Evolutionary conservation across 2,888 invertebrate species (phyloP), one percentile per base, ranked within the genome.

Genomic region (Xylota sylvarum): DNA sequence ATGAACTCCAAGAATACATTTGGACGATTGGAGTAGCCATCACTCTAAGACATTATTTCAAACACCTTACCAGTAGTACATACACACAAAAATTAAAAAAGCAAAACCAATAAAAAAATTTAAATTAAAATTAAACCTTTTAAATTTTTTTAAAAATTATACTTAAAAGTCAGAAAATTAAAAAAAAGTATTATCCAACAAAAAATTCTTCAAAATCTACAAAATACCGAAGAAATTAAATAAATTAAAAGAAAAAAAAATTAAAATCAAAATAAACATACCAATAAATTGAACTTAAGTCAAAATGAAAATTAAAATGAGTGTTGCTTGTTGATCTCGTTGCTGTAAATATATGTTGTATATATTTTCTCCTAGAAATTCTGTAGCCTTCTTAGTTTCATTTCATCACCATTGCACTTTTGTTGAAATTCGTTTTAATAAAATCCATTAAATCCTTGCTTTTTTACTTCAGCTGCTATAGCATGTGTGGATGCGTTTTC

Each of bases 401-500:
- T 62, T 62, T 86, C 86, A 69, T 86, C 86, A 78, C 73, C 86
- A 86, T 86, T 85, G 85, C 72, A 81, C 85, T 79, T 73, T 77
- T 32, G 43, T 65, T 64, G 12, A 70, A 77, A 64, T 46, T 72
- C 60, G 65, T 60, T 46, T 77, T 30, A n/a, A 32, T 56, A 48
- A 82, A 77, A 72, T 82, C 82, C 82, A 77, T 82, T 50, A 23
- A 72, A 83, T 77, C 48, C 65, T 12, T 40, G 40, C 23, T 56
- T 55, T 64, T 35, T 70, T 65, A 19, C 12, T 27, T 50, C 65
- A 72, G 74, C 83, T 83, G 70, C 77, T 64, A 35, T 52, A 70
- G 69, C 74, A 81, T 82, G 81, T 82, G 80, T 85, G 88, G 87
- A 85, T 87, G 81, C 84, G 88, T 80, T 60, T 81, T 70, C 70